phyloP scores from a whole-genome alignment of 2,797 vertebrate genomes.

The Nyctalus aviator region DNA sequence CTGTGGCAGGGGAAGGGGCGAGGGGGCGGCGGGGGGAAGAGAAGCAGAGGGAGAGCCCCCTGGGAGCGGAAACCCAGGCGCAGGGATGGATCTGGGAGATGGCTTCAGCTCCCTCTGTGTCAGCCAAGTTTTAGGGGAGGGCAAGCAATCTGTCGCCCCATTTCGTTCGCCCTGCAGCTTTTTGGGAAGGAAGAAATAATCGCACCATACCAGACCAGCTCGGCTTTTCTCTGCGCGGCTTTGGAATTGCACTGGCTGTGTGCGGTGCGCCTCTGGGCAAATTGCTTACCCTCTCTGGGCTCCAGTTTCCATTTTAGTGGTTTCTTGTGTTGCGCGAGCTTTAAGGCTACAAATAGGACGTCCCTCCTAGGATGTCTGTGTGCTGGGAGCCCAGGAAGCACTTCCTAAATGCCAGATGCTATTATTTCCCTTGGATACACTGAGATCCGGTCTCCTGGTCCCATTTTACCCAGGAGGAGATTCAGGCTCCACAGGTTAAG shows the following conservation, averaged over 20 bases:
- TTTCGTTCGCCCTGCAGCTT: accelerated
- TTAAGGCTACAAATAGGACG: not conserved
- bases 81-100: accelerated
- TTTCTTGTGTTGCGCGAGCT: not conserved
- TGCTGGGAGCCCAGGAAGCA: not conserved
- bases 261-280: not conserved
- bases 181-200: not conserved
- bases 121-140: not conserved
- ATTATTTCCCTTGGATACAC: not conserved
- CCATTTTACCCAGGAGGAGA: not conserved
- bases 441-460: not conserved
- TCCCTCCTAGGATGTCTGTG: not conserved
- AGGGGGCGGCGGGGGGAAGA: not conserved
- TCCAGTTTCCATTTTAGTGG: not conserved
- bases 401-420: not conserved
- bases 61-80: accelerated
- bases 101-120: not conserved
- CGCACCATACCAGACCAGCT: accelerated
- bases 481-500: not conserved
- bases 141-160: accelerated
- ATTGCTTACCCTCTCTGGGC: not conserved
- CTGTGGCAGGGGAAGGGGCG: not conserved
- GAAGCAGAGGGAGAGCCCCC: not conserved
- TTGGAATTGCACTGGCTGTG: not conserved
- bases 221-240: not conserved